Evolutionary conservation across 2,113 vertebrate species (phyloP), one percentile per base, ranked within the genome.

Genomic region (Malurus melanocephalus): DNA sequence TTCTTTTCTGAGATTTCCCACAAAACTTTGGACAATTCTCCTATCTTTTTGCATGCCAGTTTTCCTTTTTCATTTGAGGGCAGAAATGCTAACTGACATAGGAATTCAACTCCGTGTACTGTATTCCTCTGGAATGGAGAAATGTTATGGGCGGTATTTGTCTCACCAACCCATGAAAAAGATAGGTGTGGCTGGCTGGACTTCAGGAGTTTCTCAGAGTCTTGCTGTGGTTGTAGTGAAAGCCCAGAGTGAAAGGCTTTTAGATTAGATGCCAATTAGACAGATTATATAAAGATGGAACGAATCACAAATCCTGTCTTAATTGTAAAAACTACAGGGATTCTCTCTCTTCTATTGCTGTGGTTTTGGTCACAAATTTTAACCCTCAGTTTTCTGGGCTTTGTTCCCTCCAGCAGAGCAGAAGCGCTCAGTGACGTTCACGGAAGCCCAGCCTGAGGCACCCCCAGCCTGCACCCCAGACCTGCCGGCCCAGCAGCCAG

Each of bases 351-450:
- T 18, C 33, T 83, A 20, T 26, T 32, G 28, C 11, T 27, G 28
- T 23, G 62, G 21, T 46, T 75, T 72, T 24, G 51, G 57, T 65
- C 40, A 33, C 35, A 16, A 75, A 24, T 23, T 32, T 43, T 82
- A 66, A 76, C 45, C 40, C 67, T 71, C 33, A 1, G 1, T 51
- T 59, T 69, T 43, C 26, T 86, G 60, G 93, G 51, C 74, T 78
- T 71, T 94, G 82, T 88, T 96, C 96, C 84, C 38, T 95, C 86
- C 46, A 98, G 97, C 13, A 2, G 99, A 99, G 94, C 99, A 99
- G 95, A 99, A 99, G 96, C 98, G 99, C 68, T 99, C 98, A 4
- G 99, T 99, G 80, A 99, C 99, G 62, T 99, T 99, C 93, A 99
- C 98, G 3, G 99, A 99, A 94, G 97, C 90, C 30, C 98, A 98